Evolutionary conservation across 1,140 invertebrate genomes (phyloP).

Genomic region (Atta colombica): DNA sequence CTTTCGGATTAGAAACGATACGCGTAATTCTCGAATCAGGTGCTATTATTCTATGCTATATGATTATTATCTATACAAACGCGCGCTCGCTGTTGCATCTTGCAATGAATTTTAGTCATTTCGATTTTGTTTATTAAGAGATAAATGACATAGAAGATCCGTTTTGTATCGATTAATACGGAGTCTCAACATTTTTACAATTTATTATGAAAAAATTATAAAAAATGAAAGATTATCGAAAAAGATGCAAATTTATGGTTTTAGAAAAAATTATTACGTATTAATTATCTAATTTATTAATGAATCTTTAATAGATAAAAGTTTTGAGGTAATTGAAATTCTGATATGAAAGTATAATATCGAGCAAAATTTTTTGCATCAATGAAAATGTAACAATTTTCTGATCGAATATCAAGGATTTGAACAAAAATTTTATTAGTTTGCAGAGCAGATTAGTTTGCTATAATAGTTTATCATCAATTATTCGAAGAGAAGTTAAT

Average conservation of each 20-base stretch:
- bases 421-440: neutral
- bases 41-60: conserved; percentile 28
- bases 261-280: neutral
- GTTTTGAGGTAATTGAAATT: neutral
- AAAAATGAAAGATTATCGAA: neutral
- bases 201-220: neutral
- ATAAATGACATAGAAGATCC: neutral
- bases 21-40: conserved; percentile 61
- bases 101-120: neutral
- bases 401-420: neutral
- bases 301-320: neutral
- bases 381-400: neutral
- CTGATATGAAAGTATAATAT: neutral
- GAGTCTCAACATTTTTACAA: neutral
- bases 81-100: neutral
- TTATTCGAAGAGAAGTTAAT: neutral
- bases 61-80: conserved; percentile 10
- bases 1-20: conserved; percentile 65
- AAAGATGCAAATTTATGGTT: neutral
- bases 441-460: neutral
- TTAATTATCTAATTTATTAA: neutral
- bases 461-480: neutral
- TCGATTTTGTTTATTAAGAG: neutral
- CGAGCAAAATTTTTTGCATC: neutral
- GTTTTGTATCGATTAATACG: neutral